These are phyloP conservation scores for Syngnathus scovelli DNA, from an alignment of 2,113 vertebrate genomes.

Conservation along the genomic window DNA sequence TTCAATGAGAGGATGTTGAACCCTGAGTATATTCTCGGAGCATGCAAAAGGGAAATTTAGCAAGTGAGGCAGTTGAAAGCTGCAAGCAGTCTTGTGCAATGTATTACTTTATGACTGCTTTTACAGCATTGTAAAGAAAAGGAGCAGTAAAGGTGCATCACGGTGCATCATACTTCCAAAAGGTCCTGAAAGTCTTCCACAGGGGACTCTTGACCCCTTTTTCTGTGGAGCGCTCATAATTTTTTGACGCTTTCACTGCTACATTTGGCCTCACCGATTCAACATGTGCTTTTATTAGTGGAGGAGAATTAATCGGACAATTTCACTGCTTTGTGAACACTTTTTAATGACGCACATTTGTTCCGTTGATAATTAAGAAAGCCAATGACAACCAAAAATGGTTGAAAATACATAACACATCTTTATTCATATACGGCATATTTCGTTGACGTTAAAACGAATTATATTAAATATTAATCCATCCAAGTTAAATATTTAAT, in stretches of 20 bases:
- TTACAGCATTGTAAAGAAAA: slow-evolving; percentile 65
- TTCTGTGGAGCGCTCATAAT: slow-evolving; percentile 5
- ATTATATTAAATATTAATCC: too few relatives aligned
- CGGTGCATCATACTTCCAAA: slow-evolving; percentile 27
- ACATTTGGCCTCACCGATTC: background rate
- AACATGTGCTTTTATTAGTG: background rate
- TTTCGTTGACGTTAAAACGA: too few relatives aligned
- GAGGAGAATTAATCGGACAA: background rate
- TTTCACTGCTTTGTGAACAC: background rate
- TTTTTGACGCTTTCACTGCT: slow-evolving; percentile 15
- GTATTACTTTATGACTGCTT: slow-evolving; percentile 57
- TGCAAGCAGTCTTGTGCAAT: slow-evolving; percentile 55
- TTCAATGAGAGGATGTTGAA: background rate
- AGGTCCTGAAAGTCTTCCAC: slow-evolving; percentile 21
- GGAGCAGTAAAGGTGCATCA: slow-evolving; percentile 36
- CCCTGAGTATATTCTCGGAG: background rate
- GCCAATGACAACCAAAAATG: too few relatives aligned
- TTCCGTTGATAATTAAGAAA: too few relatives aligned
- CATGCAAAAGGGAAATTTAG: background rate
- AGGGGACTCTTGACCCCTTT: slow-evolving; percentile 14
- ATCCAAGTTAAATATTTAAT: too few relatives aligned
- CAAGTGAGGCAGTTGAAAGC: slow-evolving; percentile 23
- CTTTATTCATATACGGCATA: too few relatives aligned
- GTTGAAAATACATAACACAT: too few relatives aligned
- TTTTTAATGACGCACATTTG: background rate